These are phyloP conservation scores for Netta rufina DNA, from an alignment of 2,797 vertebrate genomes.

Conservation along the genomic window DNA sequence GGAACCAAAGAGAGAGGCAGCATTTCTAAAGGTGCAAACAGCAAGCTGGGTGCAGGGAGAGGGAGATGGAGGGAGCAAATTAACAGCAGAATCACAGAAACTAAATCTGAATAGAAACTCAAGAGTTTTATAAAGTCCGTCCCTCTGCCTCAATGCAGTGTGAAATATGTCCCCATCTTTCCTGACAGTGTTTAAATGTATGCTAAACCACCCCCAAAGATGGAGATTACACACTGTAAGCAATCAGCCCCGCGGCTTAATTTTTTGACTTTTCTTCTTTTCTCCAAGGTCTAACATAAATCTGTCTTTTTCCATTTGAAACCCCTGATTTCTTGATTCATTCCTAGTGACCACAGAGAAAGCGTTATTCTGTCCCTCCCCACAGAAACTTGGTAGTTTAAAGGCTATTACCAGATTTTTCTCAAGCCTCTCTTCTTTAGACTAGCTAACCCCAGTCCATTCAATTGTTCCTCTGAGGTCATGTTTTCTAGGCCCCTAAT, in stretches of 20 bases:
- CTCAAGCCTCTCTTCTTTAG: neutral
- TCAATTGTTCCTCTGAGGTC: neutral
- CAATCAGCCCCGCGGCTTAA: neutral
- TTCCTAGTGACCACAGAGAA: neutral
- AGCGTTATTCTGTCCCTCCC: neutral
- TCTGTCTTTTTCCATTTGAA: slow-evolving; percentile 2
- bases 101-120: neutral
- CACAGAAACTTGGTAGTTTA: neutral
- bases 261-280: neutral
- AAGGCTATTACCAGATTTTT: slow-evolving; percentile 13
- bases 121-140: neutral
- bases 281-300: neutral
- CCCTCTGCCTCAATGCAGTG: neutral
- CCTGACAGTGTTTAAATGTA: neutral
- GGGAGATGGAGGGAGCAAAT: neutral
- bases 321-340: neutral
- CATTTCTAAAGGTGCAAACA: slow-evolving; percentile 42
- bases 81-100: slow-evolving; percentile 9
- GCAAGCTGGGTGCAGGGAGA: neutral
- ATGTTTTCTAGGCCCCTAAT: slow-evolving; percentile 1
- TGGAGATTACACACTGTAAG: neutral
- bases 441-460: neutral
- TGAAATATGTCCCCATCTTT: neutral
- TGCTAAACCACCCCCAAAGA: neutral
- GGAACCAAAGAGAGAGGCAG: neutral